Base-by-base conservation (phyloP, 1,140 invertebrate genomes). In the Caenorhabditis tropicalis region DNA sequence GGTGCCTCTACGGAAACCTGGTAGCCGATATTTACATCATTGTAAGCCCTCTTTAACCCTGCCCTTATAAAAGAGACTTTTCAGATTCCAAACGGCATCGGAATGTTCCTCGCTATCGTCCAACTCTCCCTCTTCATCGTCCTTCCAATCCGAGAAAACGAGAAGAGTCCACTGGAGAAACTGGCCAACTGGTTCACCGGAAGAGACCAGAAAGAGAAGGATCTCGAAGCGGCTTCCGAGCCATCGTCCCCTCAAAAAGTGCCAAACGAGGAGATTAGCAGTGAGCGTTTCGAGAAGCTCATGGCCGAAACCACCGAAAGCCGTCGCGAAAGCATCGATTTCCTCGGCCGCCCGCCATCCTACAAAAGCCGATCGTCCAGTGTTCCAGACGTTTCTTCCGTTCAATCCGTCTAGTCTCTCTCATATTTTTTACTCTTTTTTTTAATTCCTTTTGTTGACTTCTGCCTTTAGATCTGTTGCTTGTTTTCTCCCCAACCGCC, bases 71-170 rank as follows among this genome's bases (percentile, higher is more conserved):
- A 31, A 53, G 1, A 5, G 1, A 46, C 1, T 56, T 48, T 88
- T 85, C 60, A 90, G 89, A 87, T 88, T 48, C 89, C 89, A 27
- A 90, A 90, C 53, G 83, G 87, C 12, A 87, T 87, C 16, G 89
- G 89, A 24, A 85, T 90, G 74, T 36, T 90, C 31, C 80, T 90
- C 58, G 90, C 89, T 3, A 29, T 88, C 36, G 24, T 91, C 12
- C 89, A 90, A 83, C 87, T 90, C n/a, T 88, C 90, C 7, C 82
- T 90, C 5, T 90, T 90, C 82, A 81, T 91, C 16, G 51, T 90
- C 33, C 91, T 88, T 31, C 89, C 89, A 7, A 21, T 21, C n/a
- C 33, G 31, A 2, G 65, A 49, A 21, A 27, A 84, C 10, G 83
- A 65, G 27, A 46, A 43, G 1, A 74, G 58, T 43, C 83, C 53